Conservation (phyloP, 1,140 invertebrate genomes). For the Heliconius hewitsoni region DNA sequence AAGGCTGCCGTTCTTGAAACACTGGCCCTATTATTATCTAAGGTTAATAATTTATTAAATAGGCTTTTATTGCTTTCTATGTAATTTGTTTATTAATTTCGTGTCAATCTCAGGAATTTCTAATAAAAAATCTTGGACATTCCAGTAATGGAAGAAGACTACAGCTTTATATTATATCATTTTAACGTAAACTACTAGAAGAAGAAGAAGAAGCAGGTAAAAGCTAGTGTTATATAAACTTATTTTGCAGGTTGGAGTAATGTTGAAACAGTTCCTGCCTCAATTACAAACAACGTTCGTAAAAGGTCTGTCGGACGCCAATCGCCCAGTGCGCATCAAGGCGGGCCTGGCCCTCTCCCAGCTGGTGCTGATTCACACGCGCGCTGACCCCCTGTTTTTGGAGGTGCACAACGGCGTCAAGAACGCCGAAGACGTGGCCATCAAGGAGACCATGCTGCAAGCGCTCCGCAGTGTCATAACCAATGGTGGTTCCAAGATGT, state of each 20-base stretch:
- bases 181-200: too few species aligned
- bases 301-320: constrained; percentile 94
- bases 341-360: constrained; percentile 94
- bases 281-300: constrained; percentile 99
- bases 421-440: constrained; percentile 89
- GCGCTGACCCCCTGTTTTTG: constrained; percentile 93
- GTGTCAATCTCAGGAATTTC: too few species aligned
- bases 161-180: too few species aligned
- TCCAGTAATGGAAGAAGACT: too few species aligned
- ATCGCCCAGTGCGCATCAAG: constrained; percentile 93
- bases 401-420: constrained; percentile 95
- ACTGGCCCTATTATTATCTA: constrained; percentile 93
- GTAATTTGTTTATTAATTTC: background rate
- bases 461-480: constrained; percentile 91
- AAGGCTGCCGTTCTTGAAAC: constrained; percentile 98
- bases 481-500: constrained; percentile 94
- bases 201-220: too few species aligned
- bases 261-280: constrained; percentile 98
- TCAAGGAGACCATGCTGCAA: constrained; percentile 96
- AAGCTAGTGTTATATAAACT: background rate
- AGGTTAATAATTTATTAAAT: constrained; percentile 81
- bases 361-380: constrained; percentile 94
- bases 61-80: too few species aligned
- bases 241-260: constrained; percentile 87
- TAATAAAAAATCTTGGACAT: too few species aligned